Evolutionary conservation across 2,888 invertebrate genomes (phyloP), one percentile per base, ranked within the genome.

Genomic region (Lasiommata megera): DNA sequence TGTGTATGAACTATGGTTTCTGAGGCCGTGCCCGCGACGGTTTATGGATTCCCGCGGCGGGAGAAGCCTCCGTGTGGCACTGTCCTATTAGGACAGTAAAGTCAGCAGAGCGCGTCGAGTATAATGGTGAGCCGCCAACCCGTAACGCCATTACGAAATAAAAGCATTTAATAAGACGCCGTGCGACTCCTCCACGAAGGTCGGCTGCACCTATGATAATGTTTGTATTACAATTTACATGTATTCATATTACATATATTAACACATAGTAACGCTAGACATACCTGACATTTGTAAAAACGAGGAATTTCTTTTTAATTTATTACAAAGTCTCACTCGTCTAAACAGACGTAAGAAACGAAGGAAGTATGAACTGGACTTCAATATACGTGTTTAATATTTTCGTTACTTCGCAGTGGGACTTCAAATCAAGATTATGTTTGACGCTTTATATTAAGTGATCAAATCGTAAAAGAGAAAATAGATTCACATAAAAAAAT

Each of bases 41-140:
- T 11, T 41, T n/a, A 6, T 8, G 28, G 3, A 12, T 28, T 14
- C 1, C 44, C 44, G 44, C 16, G 11, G 46, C 46, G 46, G 46
- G 1, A 11, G 16, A 46, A 1, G 6, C 29, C 16, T 5, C 16
- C 46, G 31, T 46, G 46, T 31, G 16, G 9, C 5, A 14, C 14
- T 29, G 29, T 7, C 16, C 73, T 83, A 84, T 85, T 86, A 83
- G 85, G 82, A 87, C 81, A 83, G 81, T 79, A 79, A 77, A 82
- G 62, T 67, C 87, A 80, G 66, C 84, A 76, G 77, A 86, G 76
- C 88, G 80, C 68, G 65, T 70, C 80, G 68, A 69, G 67, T 64
- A 80, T 85, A 83, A 86, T 85, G 80, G 80, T 75, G 68, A 75
- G 67, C 67, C 77, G 81, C 67, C 81, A 78, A 75, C 73, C 76